Base-by-base conservation (phyloP, 2,797 vertebrate genomes). In the Chelon auratus region DNA sequence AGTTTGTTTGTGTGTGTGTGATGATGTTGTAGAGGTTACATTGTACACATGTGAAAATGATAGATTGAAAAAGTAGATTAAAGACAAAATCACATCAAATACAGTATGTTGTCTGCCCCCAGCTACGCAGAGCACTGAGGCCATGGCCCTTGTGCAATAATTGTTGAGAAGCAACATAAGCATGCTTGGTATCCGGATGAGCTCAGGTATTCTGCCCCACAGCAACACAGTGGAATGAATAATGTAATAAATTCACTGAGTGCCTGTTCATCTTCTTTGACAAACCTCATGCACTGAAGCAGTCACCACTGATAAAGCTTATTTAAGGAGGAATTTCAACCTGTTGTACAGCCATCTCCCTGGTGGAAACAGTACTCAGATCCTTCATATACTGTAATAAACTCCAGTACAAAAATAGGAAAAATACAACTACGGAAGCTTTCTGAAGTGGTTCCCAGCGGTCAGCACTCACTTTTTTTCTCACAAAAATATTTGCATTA, bases 161-260 rank as follows among this genome's bases (percentile, higher is more conserved):
- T 13, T 51, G 22, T 12, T 75, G 17, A 66, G 58, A 51, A 9
- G 40, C 39, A 1, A 36, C 66, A 14, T 39, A 89, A 51, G 71
- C 50, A 90, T 75, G 60, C 26, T 30, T 67, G 77, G 80, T 62
- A 92, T 93, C 66, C 72, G 43, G 47, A 61, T 55, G 11, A 86
- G 72, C 64, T 78, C 72, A 80, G 72, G 77, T 48, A 80, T 88
- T 85, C 69, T 43, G 24, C 67, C 70, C 45, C 26, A 43, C 33
- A 56, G 79, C 62, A 65, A 43, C 65, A 53, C 57, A 12, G 24
- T 22, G 54, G 26, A 53, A 59, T 54, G 62, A 76, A 42, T 53
- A 55, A 72, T 68, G 59, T 17, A 39, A 76, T 56, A 58, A 55
- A 80, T 63, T 47, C n/a, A 58, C 17, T 5, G 1, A 10, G 10